phyloP scores from a whole-genome alignment of 2,797 vertebrate genomes.

The Molossus molossus region DNA sequence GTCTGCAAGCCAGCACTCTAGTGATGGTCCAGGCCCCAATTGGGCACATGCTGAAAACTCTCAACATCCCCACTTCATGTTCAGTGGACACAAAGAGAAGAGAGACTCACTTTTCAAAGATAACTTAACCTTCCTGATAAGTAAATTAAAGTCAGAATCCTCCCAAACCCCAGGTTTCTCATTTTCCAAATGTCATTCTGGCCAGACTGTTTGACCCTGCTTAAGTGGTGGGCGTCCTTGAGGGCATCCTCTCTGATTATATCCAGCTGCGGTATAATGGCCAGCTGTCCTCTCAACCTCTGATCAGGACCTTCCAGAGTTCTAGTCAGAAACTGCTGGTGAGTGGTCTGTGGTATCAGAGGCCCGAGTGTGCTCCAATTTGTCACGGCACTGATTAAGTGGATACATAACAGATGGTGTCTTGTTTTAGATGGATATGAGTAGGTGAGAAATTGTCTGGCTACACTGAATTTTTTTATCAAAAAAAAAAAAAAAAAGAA shows the following conservation, averaged over 20 bases:
- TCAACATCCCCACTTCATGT: conserved; percentile 57
- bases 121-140: conserved; percentile 77
- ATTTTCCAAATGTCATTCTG: conserved; percentile 69
- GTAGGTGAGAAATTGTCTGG: conserved; percentile 87
- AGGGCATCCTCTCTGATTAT: conserved; percentile 71
- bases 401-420: conserved; percentile 84
- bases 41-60: conserved; percentile 66
- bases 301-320: conserved; percentile 78
- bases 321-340: conserved; percentile 77
- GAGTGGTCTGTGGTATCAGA: conserved; percentile 74
- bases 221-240: conserved; percentile 71
- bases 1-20: conserved; percentile 53
- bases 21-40: conserved; percentile 51
- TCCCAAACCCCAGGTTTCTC: conserved; percentile 81
- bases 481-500: conserved; percentile 72
- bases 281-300: conserved; percentile 80
- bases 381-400: conserved; percentile 83
- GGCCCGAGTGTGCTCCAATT: conserved; percentile 74
- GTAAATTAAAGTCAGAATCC: conserved; percentile 78
- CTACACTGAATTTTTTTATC: conserved; percentile 78
- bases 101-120: conserved; percentile 70
- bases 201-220: conserved; percentile 71
- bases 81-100: conserved; percentile 70
- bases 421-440: conserved; percentile 85
- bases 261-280: conserved; percentile 79